Evolutionary conservation across 2,888 invertebrate species (phyloP).

Genomic region (Drosophila longiperda): DNA sequence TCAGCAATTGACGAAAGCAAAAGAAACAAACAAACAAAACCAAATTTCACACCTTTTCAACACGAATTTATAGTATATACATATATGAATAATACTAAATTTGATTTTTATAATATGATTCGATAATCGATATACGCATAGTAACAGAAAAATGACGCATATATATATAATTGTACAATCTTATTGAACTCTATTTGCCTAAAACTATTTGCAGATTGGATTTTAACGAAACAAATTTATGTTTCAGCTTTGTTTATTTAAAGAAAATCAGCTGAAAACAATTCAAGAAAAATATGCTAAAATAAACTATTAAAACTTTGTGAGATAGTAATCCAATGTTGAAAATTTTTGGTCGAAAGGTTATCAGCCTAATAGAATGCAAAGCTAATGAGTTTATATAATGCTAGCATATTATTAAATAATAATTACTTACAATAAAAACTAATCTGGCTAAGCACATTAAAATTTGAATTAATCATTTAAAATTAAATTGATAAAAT

Average conservation of each 20-base stretch:
- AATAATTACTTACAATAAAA: background rate
- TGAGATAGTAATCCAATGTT: background rate
- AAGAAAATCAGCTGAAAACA: conserved; percentile 23
- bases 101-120: too few species aligned
- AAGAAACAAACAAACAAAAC: conserved; percentile 65
- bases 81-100: background rate
- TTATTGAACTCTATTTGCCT: conserved; percentile 20
- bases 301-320: background rate
- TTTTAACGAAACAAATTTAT: conserved; percentile 40
- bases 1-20: conserved; percentile 65
- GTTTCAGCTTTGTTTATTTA: conserved; percentile 14
- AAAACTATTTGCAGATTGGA: conserved; percentile 33
- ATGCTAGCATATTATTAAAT: background rate
- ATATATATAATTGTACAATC: conserved; percentile 12
- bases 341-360: background rate
- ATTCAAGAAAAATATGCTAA: background rate
- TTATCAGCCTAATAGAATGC: background rate
- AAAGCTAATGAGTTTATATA: background rate
- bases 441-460: background rate
- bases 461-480: background rate
- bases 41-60: conserved; percentile 66
- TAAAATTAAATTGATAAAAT: background rate
- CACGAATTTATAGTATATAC: conserved; percentile 18
- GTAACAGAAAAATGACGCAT: conserved; percentile 3
- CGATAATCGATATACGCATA: too few species aligned